phyloP scores from a whole-genome alignment of 1,140 invertebrate species.

The Camponotus pennsylvanicus region DNA sequence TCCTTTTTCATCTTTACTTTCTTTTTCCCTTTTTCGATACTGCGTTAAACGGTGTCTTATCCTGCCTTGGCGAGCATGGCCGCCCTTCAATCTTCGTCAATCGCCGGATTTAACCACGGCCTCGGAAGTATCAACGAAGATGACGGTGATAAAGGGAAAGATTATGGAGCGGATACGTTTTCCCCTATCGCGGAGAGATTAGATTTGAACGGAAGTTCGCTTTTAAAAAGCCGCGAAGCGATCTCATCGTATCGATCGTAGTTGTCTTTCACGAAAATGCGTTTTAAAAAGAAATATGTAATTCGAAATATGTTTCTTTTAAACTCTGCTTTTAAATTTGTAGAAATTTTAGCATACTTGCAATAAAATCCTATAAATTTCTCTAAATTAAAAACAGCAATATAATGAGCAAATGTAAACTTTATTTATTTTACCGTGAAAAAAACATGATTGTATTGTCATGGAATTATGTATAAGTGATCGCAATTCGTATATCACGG shows the following conservation, averaged over 20 bases:
- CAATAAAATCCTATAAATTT: not conserved
- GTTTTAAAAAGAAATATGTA: not conserved
- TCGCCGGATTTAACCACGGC: conserved; percentile 58
- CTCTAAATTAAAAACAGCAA: not conserved
- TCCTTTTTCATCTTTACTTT: conserved; percentile 51
- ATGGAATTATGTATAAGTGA: not conserved
- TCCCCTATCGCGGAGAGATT: conserved; percentile 35
- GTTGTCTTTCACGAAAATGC: not conserved
- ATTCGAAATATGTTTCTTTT: not conserved
- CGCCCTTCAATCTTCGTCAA: conserved; percentile 61
- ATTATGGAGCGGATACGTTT: conserved; percentile 48
- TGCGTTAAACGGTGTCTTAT: conserved; percentile 56
- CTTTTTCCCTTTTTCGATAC: conserved; percentile 30
- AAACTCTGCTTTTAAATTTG: not conserved
- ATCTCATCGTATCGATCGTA: conserved; percentile 24
- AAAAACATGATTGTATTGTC: not conserved
- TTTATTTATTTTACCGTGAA: not conserved
- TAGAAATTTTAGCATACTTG: not conserved
- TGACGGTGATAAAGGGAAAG: conserved; percentile 57
- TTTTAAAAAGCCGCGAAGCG: conserved; percentile 18
- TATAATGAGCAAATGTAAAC: not conserved
- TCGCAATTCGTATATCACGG: not conserved
- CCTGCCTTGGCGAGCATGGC: conserved; percentile 27
- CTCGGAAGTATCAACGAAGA: conserved; percentile 50
- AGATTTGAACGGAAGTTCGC: conserved; percentile 41